phyloP scores from a whole-genome alignment of 2,888 invertebrate genomes.

The Tenthredo scrophulariae region DNA sequence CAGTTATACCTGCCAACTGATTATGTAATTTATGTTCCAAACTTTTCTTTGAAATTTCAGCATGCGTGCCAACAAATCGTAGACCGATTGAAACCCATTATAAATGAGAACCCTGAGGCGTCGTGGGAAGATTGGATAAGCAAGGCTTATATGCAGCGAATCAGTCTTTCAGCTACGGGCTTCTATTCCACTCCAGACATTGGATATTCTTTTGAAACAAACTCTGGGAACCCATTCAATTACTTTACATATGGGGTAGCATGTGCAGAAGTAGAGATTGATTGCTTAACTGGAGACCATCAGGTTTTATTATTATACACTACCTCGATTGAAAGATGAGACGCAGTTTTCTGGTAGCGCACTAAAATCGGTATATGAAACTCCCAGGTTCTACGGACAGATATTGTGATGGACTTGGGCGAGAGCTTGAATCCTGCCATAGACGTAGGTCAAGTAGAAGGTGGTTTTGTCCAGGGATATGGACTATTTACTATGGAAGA shows the following conservation, averaged over 20 bases:
- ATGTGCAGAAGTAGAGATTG: constrained; percentile 94
- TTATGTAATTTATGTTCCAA: neutral
- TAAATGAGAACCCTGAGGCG: constrained; percentile 86
- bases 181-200: constrained; percentile 89
- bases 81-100: constrained; percentile 87
- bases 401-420: constrained; percentile 98
- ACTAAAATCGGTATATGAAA: constrained; percentile 2
- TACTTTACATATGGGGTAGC: constrained; percentile 94
- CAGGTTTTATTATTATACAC: constrained; percentile 78
- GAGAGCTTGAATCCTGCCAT: constrained; percentile 97
- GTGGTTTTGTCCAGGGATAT: constrained; percentile 96
- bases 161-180: constrained; percentile 91
- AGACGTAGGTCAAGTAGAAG: constrained; percentile 98
- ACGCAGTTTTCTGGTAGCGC: neutral
- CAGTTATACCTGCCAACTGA: neutral
- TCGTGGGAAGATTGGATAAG: constrained; percentile 92
- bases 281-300: constrained; percentile 96
- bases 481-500: constrained; percentile 96
- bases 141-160: constrained; percentile 87
- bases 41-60: constrained; percentile 71
- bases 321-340: neutral
- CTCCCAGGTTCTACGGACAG: constrained; percentile 87
- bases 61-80: constrained; percentile 89
- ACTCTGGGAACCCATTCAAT: constrained; percentile 87
- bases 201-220: constrained; percentile 85